phyloP scores from a whole-genome alignment of 1,140 invertebrate species.

The Cryptotermes secundus region DNA sequence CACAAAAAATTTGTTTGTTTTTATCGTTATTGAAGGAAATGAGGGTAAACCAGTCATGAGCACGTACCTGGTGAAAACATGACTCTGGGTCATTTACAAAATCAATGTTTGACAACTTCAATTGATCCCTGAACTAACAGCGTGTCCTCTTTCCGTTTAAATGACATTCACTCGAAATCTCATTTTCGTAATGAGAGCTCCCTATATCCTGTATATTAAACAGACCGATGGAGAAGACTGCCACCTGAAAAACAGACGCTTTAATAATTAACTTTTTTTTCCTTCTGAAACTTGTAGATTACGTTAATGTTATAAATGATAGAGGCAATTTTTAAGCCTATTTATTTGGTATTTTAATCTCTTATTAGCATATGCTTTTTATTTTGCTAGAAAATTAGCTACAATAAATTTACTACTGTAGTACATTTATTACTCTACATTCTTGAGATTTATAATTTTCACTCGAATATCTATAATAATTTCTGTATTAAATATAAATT shows the following conservation, averaged over 20 bases:
- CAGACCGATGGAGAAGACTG: not conserved
- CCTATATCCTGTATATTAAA: no score
- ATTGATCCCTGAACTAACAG: not conserved
- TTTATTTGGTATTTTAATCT: no score
- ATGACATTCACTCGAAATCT: not conserved
- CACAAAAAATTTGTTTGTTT: not conserved
- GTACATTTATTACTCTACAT: no score
- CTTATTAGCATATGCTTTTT: no score
- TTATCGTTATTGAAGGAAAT: not conserved
- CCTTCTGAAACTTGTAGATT: not conserved
- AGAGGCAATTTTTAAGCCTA: no score
- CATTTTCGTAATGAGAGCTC: not conserved
- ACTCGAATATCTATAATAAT: no score
- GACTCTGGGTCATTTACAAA: not conserved
- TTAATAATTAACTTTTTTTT: not conserved
- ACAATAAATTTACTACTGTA: no score
- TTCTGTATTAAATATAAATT: no score
- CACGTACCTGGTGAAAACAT: not conserved
- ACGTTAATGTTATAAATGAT: no score
- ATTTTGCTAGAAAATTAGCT: no score
- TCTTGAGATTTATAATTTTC: no score
- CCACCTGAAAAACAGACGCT: not conserved
- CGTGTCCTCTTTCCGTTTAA: not conserved
- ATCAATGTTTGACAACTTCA: not conserved
- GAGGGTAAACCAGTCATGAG: not conserved